Evolutionary conservation across 1,140 invertebrate species (phyloP), one percentile per base, ranked within the genome.

Genomic region (Aphaenogaster rudis): DNA sequence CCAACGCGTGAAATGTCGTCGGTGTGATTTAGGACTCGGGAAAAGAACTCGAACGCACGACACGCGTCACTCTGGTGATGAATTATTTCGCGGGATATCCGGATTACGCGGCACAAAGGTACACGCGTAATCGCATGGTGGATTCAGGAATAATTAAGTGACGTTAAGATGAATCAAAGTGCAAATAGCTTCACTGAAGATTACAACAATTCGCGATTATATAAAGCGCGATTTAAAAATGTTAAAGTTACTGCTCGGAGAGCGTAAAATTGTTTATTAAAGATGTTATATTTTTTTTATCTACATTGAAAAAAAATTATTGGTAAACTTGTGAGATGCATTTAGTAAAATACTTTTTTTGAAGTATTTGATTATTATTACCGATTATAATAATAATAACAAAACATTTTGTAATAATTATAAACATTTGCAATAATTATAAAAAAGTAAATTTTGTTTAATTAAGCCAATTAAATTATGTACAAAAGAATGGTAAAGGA

Each of bases 1-100:
- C 42, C 39, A 42, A 2, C 63, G 76, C 76, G 84, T 66, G 72
- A 86, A 86, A 86, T 61, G 45, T 86, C 84, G 39, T 50, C 84
- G n/a, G 33, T 39, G 45, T 78, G 59, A 76, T 78, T 78, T 52
- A 54, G 39, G n/a, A 85, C 39, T 52, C 39, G 48, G 28, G 28
- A 28, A 33, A 11, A 61, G n/a, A 48, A 33, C 33, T 72, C n/a
- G 74, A 42, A 76, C 61, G 57, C 59, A 64, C 33, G 45, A 64
- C 48, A 64, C n/a, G 57, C 39, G 54, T 61, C 45, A 52, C 9
- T 57, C 42, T 8, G 48, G 33, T 50, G 50, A 85, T 79, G 45
- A 78, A 77, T 78, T 85, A 45, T 64, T 77, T 64, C 42, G 42
- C 13, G 11, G 2, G 15, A 1, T 54, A 28, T 28, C 13, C 21